Evolutionary conservation across 2,888 invertebrate species (phyloP), one percentile per base, ranked within the genome.

Genomic region (Coelopa pilipes): DNA sequence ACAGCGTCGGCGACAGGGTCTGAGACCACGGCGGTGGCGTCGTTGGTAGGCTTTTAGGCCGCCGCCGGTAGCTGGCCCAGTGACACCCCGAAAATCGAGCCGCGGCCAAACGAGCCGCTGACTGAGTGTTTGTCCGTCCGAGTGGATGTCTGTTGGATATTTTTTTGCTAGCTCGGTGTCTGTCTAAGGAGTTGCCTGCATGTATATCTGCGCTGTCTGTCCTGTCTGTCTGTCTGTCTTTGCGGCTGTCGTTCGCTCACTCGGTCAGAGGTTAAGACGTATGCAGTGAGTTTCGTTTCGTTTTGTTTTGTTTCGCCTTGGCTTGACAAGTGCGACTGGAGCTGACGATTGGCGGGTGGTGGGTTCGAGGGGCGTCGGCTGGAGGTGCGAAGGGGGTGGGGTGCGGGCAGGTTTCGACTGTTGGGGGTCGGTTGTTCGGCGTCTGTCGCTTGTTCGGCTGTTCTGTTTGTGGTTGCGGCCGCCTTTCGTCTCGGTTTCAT

Each of bases 251-350:
- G 66, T 50, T 24, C 50, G 66, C 21, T 70, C 49, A 49, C 49
- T 63, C 71, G 71, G 71, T 72, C 72, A 72, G 59, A 72, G 72
- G 72, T 72, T 67, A 72, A 21, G 68, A 62, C 62, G 50, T 50
- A 70, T 70, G 70, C 19, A 21, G 46, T 59, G 67, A 19, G 46
- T 24, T 70, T 21, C 46, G 12, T 34, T 17, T 17, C 50, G 60
- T 46, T 67, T 57, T n/a, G 62, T 68, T 65, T 65, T 12, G 57
- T 17, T 24, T 34, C 53, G 45, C 45, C 45, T 24, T 34, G 63
- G 45, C 45, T 55, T 55, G 71, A 65, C 63, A 71, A 65, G 53
- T 62, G 71, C 34, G 34, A 34, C 7, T 34, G 34, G 34, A 34
- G 34, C 34, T 34, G 34, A 34, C 34, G 34, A 34, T 34, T 34